Evolutionary conservation across 2,113 vertebrate species (phyloP).

Genomic region (Actenoides lindsayi): DNA sequence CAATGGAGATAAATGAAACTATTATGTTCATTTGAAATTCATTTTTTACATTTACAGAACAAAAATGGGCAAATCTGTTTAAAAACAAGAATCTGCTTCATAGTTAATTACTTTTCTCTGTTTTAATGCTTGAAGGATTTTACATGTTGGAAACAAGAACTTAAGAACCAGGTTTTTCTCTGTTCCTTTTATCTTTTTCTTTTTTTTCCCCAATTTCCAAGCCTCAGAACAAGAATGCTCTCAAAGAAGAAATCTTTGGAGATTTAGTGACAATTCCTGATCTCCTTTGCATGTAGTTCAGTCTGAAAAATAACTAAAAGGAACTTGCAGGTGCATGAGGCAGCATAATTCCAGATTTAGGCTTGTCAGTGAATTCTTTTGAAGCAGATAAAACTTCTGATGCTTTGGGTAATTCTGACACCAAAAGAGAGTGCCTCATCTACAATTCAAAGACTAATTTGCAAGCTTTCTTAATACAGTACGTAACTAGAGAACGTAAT

Average conservation of each 20-base stretch:
- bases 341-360: not conserved
- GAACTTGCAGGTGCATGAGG: not conserved
- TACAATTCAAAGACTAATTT: constrained; percentile 29
- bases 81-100: not conserved
- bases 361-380: constrained; percentile 3
- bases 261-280: not conserved
- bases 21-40: not conserved
- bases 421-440: not conserved
- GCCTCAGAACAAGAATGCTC: not conserved
- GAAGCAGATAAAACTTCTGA: not conserved
- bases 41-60: not conserved
- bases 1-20: not conserved
- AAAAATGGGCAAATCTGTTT: not conserved
- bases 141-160: not conserved
- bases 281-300: not conserved
- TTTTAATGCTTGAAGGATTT: not conserved
- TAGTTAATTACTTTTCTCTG: not conserved
- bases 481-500: not conserved
- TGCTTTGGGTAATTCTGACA: constrained; percentile 30
- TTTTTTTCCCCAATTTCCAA: not conserved
- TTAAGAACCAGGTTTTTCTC: not conserved
- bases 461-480: not conserved
- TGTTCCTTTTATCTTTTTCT: not conserved
- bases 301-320: not conserved
- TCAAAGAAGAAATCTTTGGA: not conserved